Percentiles rank a stretch among this genome's conserved stretches.
Conservation (phyloP, 2,113 vertebrate genomes). For the Ursus arctos region DNA sequence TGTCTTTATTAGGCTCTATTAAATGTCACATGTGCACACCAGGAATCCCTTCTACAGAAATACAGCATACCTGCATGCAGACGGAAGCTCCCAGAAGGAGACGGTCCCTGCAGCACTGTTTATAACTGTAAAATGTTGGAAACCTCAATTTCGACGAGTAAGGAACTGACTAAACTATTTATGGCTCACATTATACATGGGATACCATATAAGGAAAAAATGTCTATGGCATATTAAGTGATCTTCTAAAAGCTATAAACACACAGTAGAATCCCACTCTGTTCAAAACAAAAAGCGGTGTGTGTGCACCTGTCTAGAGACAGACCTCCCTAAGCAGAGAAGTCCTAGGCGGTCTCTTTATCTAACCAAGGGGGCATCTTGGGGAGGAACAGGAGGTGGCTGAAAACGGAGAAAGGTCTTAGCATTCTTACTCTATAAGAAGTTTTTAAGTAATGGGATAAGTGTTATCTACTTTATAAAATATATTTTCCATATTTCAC, state of each 20-base stretch:
- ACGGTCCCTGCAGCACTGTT: not conserved
- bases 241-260: not conserved
- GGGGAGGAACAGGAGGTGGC: not conserved
- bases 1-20: not conserved
- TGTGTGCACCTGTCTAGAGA: not conserved
- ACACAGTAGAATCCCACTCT: not conserved
- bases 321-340: not conserved
- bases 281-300: not conserved
- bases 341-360: not conserved
- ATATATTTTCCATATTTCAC: not conserved
- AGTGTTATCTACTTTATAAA: not conserved
- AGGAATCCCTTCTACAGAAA: not conserved
- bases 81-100: not conserved
- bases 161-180: not conserved
- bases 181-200: too few relatives aligned
- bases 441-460: not conserved
- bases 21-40: not conserved
- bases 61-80: not conserved
- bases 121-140: not conserved
- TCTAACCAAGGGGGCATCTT: not conserved
- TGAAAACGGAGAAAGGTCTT: not conserved
- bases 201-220: not conserved
- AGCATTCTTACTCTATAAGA: not conserved
- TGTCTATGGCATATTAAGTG: not conserved
- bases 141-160: not conserved